Evolutionary conservation across 2,113 vertebrate species (phyloP).

Genomic region (Stigmatopora argus): DNA sequence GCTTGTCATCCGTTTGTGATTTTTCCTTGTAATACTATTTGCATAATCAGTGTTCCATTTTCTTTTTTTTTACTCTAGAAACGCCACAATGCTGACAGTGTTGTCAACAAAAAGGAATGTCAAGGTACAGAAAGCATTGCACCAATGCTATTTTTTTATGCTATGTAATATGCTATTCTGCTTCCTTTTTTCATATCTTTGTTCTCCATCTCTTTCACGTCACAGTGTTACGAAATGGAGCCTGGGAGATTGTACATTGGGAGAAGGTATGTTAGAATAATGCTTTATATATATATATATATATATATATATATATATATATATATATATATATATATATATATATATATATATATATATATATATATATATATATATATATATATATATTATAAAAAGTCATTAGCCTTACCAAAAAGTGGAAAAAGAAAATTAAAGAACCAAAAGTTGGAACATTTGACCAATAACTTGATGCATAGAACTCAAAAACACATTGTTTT

Average conservation of each 20-base stretch:
- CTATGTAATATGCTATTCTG: background rate
- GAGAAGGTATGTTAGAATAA: slow-evolving; percentile 81
- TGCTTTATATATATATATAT: too few relatives aligned
- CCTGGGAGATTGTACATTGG: slow-evolving; percentile 99
- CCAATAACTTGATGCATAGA: too few relatives aligned
- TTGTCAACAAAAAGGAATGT: slow-evolving; percentile 94
- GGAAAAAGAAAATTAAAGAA: too few relatives aligned
- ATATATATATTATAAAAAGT: too few relatives aligned
- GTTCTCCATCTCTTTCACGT: slow-evolving; percentile 16
- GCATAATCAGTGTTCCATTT: slow-evolving; percentile 1
- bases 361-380: too few relatives aligned
- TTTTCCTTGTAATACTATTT: background rate
- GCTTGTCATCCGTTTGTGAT: background rate
- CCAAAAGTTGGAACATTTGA: too few relatives aligned
- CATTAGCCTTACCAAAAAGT: too few relatives aligned
- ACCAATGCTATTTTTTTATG: background rate
- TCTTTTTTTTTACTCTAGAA: slow-evolving; percentile 74
- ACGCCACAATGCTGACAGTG: slow-evolving; percentile 91
- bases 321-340: too few relatives aligned
- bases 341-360: too few relatives aligned
- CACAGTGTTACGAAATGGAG: slow-evolving; percentile 89
- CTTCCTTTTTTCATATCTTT: background rate
- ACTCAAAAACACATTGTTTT: too few relatives aligned
- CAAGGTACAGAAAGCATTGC: slow-evolving; percentile 77
- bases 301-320: too few relatives aligned